Evolutionary conservation across 2,113 vertebrate species (phyloP).

Genomic region (Grammomys surdaster): DNA sequence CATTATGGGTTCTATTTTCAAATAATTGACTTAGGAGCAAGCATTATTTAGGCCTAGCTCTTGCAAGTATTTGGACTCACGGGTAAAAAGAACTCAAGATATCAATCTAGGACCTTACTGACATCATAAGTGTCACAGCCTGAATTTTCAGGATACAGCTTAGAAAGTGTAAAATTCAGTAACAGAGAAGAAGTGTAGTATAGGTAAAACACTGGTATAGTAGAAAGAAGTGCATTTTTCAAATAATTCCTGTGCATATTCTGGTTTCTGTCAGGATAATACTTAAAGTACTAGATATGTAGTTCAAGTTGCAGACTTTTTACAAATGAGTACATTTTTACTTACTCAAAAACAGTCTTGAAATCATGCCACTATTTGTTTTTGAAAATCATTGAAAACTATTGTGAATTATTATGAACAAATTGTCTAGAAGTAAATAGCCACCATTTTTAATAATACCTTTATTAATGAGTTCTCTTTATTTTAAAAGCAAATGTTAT

Average conservation of each 20-base stretch:
- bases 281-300: conserved; percentile 15
- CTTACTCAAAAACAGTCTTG: background rate
- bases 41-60: conserved; percentile 76
- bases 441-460: background rate
- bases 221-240: background rate
- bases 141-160: conserved; percentile 57
- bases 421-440: background rate
- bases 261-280: background rate
- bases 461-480: background rate
- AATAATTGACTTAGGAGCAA: conserved; percentile 85
- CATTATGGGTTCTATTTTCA: conserved; percentile 83
- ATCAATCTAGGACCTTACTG: conserved; percentile 14
- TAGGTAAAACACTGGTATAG: background rate
- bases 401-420: background rate
- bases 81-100: background rate
- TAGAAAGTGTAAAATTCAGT: conserved; percentile 57
- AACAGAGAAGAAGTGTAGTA: background rate
- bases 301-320: background rate
- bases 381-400: background rate
- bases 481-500: conserved; percentile 51
- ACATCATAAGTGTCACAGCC: background rate
- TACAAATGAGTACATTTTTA: background rate
- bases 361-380: background rate
- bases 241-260: background rate
- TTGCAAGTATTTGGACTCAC: conserved; percentile 25